Evolutionary conservation across 2,113 vertebrate species (phyloP), one percentile per base, ranked within the genome.

Genomic region (Pelobates fuscus): DNA sequence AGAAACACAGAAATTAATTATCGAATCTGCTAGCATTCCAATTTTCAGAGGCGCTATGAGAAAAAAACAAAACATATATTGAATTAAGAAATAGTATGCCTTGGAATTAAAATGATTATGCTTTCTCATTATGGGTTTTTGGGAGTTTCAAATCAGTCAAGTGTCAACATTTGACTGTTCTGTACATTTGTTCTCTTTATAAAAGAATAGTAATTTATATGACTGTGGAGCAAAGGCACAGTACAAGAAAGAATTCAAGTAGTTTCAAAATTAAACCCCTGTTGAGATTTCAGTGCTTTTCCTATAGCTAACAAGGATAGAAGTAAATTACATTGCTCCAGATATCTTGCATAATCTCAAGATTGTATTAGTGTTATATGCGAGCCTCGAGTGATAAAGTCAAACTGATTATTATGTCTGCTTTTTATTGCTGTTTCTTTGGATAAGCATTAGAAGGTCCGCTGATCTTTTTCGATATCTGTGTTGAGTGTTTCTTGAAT

Each of bases 391-490:
- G 60, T 80, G 68, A 78, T 78, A 81, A 79, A 82, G 70, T 60
- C 59, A 71, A 41, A 49, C 49, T 77, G 54, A 85, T 81, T 79
- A 86, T 78, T 82, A 73, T 44, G 67, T 61, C 71, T 30, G 59
- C 2, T 77, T 86, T 83, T 83, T 75, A 79, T 85, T 80, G 27
- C 67, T 79, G 59, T 74, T 54, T 32, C 77, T 81, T 79, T 80
- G 64, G 83, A 79, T 75, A 65, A 71, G 37, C 67, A 67, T 85
- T 72, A 70, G 17, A 83, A 80, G 57, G 69, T 62, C 84, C 2
- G 2, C 27, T 80, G 74, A 80, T 85, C 84, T 81, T 78, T 77
- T 83, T 80, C 68, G 77, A 1, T 63, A 64, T 49, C 63, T 62
- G 23, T 71, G 5, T n/a, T 32, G 65, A 78, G 62, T 73, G 68